Percentiles rank a stretch among this genome's conserved stretches.
Conservation (phyloP, 2,113 vertebrate species). For the Chunga burmeisteri region DNA sequence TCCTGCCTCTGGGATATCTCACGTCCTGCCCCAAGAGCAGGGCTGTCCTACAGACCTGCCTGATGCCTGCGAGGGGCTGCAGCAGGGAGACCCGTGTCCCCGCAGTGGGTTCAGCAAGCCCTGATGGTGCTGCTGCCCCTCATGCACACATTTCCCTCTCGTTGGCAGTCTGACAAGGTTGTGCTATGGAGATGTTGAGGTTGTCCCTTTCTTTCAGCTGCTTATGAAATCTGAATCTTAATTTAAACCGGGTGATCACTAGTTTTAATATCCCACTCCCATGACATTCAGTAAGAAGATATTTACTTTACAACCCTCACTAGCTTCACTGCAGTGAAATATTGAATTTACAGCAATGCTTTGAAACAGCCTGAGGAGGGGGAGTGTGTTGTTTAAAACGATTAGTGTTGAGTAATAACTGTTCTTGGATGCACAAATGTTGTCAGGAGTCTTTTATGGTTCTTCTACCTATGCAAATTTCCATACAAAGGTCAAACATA, state of each 20-base stretch:
- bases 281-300: neutral
- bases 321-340: neutral
- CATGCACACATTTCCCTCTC: neutral
- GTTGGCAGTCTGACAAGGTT: rapidly evolving
- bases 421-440: neutral
- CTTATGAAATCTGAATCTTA: neutral
- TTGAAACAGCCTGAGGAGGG: neutral
- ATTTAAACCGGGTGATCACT: rapidly evolving
- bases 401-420: neutral
- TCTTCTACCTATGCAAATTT: neutral
- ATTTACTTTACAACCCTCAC: neutral
- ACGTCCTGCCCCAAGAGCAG: neutral
- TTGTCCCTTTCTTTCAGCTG: neutral
- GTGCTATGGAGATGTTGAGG: neutral
- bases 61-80: rapidly evolving
- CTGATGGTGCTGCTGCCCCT: neutral
- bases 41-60: neutral
- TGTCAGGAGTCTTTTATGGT: neutral
- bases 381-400: neutral
- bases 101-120: neutral
- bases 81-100: rapidly evolving
- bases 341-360: neutral
- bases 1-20: neutral
- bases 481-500: neutral
- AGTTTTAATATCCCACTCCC: neutral